These are phyloP conservation scores for Parazoanthus atlanticus DNA, from an alignment of 92 coral and sea anemone genomes.

Conservation along the genomic window DNA sequence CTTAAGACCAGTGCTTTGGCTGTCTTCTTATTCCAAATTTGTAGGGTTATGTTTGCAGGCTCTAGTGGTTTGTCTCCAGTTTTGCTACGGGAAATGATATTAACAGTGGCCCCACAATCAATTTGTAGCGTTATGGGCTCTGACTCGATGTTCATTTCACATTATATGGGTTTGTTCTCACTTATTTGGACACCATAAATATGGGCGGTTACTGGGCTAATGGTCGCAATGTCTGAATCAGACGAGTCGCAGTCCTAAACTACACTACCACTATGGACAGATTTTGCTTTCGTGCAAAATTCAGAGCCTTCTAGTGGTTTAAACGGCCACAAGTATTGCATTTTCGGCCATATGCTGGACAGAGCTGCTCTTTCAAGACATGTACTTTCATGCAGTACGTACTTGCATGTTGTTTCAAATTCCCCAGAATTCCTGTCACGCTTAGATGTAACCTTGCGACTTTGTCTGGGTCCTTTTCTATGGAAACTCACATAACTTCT, in stretches of 20 bases:
- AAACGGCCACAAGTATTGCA: conserved; percentile 26
- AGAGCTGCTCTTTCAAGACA: conserved; percentile 35
- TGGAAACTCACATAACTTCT: neutral
- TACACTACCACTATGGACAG: conserved; percentile 5
- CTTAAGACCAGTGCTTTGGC: neutral
- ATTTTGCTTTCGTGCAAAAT: neutral
- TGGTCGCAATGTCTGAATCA: conserved; percentile 43
- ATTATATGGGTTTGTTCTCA: conserved; percentile 19
- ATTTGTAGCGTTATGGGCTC: conserved; percentile 25
- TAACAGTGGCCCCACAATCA: conserved; percentile 42
- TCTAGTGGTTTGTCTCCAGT: neutral
- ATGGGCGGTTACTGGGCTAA: conserved; percentile 21
- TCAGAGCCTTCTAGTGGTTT: conserved; percentile 43
- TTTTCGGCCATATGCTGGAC: conserved; percentile 30
- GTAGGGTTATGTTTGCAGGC: conserved; percentile 20
- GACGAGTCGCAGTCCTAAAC: conserved; percentile 17
- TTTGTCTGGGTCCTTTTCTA: too few species aligned
- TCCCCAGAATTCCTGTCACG: neutral
- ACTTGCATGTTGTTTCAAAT: neutral
- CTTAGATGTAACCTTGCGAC: neutral
- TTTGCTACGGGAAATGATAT: conserved; percentile 4
- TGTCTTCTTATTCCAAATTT: conserved; percentile 25
- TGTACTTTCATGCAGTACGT: conserved; percentile 28
- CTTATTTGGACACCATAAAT: conserved; percentile 24
- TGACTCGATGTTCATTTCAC: conserved; percentile 27